Evolutionary conservation across 1,140 invertebrate genomes (phyloP).

Genomic region (Ostrea denselamellosa): DNA sequence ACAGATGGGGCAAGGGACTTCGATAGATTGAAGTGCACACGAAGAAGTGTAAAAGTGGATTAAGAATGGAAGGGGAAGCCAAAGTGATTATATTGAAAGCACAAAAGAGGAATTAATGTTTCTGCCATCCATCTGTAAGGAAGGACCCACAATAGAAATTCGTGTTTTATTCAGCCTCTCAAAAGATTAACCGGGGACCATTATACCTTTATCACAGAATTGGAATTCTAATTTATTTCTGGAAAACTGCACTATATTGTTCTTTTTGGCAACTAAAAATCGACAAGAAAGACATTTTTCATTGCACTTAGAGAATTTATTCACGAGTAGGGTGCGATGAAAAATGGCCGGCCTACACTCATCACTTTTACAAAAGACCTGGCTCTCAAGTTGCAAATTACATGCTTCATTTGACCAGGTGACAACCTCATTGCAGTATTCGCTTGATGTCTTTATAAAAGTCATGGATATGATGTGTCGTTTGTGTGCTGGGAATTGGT

Average conservation of each 20-base stretch:
- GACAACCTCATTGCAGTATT: background rate
- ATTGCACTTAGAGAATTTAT: conserved; percentile 24
- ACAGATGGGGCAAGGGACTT: background rate
- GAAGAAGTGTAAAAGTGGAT: conserved; percentile 35
- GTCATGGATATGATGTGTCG: background rate
- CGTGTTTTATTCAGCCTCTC: conserved; percentile 19
- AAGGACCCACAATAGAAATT: conserved; percentile 11
- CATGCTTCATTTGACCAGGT: conserved; percentile 24
- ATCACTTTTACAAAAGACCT: conserved; percentile 3
- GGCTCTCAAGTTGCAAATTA: conserved; percentile 29
- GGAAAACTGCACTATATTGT: conserved; percentile 33
- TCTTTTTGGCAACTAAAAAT: conserved; percentile 34
- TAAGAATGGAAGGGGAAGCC: background rate
- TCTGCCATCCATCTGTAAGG: background rate
- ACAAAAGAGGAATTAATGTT: conserved; percentile 38
- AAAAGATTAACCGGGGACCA: conserved; percentile 11
- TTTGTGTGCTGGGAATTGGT: conserved; percentile 12
- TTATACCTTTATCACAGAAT: background rate
- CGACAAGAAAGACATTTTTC: conserved; percentile 24
- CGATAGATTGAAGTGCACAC: conserved; percentile 13
- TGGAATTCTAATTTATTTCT: conserved; percentile 38
- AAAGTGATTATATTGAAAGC: conserved; percentile 27
- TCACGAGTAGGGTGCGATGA: conserved; percentile 23
- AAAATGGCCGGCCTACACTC: background rate
- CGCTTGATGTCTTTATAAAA: conserved; percentile 26